Conservation (phyloP, 1,140 invertebrate genomes). For the Drosophila rufa region DNA sequence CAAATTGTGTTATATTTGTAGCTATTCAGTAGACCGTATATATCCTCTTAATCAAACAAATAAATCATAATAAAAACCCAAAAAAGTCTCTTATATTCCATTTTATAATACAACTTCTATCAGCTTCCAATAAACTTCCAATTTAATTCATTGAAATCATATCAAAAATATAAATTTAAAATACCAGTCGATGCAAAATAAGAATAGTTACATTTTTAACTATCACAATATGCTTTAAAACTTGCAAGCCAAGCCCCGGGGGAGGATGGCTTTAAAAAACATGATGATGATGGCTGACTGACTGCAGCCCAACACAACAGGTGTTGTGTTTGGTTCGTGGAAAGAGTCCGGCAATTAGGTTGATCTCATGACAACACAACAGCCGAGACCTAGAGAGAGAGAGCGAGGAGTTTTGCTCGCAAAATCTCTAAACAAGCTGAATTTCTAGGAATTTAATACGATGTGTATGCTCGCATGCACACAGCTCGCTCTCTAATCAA, state of each 20-base stretch:
- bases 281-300: too few relatives aligned
- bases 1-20: too few relatives aligned
- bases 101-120: too few relatives aligned
- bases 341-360: background rate
- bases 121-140: too few relatives aligned
- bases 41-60: background rate
- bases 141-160: too few relatives aligned
- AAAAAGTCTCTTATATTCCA: too few relatives aligned
- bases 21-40: background rate
- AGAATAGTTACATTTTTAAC: too few relatives aligned
- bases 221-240: background rate
- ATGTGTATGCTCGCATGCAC: background rate
- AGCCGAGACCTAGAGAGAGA: too few relatives aligned
- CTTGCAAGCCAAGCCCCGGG: background rate
- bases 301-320: slow-evolving; percentile 3
- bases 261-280: background rate
- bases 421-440: slow-evolving; percentile 1
- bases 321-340: slow-evolving; percentile 4
- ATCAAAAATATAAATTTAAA: too few relatives aligned
- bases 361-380: background rate
- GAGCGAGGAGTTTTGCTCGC: background rate
- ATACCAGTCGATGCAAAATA: background rate
- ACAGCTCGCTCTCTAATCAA: background rate
- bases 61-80: background rate
- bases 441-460: slow-evolving; percentile 2